These are phyloP conservation scores for Anastrepha ludens DNA, from an alignment of 1,140 invertebrate genomes.

Conservation along the genomic window DNA sequence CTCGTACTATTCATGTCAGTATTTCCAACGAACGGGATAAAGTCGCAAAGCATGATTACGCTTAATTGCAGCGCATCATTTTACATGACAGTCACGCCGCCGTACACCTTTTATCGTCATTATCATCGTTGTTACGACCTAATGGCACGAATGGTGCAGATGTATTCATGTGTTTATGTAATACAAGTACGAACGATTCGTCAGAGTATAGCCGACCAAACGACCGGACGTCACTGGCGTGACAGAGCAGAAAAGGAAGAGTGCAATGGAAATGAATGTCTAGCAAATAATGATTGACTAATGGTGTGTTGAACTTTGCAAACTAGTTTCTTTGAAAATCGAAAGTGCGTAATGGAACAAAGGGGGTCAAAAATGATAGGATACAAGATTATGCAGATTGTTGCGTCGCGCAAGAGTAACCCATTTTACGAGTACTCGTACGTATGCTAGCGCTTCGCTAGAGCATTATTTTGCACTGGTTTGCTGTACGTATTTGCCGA, in stretches of 20 bases:
- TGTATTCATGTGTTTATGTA: neutral
- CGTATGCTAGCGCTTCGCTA: too few species aligned
- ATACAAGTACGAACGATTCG: conserved; percentile 8
- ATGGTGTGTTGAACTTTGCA: conserved; percentile 22
- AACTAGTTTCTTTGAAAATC: neutral
- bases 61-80: conserved; percentile 27
- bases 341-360: too few species aligned
- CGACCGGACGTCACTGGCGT: conserved; percentile 26
- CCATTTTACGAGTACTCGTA: too few species aligned
- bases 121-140: neutral
- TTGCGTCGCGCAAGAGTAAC: too few species aligned
- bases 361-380: too few species aligned
- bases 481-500: too few species aligned
- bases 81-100: conserved; percentile 37
- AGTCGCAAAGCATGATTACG: conserved; percentile 26
- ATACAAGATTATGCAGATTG: too few species aligned
- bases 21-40: neutral
- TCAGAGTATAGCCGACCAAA: neutral
- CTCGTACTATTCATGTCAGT: neutral
- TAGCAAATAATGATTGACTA: neutral
- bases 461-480: too few species aligned
- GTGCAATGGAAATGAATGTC: neutral
- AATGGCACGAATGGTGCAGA: too few species aligned
- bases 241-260: neutral
- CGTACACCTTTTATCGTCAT: neutral